Percentiles rank a stretch among this genome's conserved stretches.
Conservation (phyloP, 2,888 invertebrate species). For the Diadegma fenestrale region DNA sequence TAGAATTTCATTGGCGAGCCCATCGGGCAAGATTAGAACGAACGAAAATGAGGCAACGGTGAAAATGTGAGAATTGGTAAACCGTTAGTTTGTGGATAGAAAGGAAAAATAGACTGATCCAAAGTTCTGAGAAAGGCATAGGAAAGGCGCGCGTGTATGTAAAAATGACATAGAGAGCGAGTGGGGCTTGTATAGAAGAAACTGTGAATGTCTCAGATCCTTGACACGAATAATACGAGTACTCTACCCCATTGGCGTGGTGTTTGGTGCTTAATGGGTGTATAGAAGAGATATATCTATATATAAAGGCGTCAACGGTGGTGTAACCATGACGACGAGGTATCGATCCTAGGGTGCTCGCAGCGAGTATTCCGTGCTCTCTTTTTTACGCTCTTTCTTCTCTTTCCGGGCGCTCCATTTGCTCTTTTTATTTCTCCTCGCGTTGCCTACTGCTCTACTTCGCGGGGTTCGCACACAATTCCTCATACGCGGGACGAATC, state of each 20-base stretch:
- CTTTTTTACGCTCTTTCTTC: conserved; percentile 51
- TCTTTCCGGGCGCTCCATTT: conserved; percentile 41
- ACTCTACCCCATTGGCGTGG: conserved; percentile 8
- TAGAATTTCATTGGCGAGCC: background rate
- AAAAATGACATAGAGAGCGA: conserved; percentile 23
- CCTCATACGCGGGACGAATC: background rate
- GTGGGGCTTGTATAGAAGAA: conserved; percentile 17
- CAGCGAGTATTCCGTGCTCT: conserved; percentile 53
- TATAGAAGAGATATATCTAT: background rate
- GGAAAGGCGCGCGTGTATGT: background rate
- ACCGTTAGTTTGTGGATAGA: background rate
- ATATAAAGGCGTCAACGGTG: conserved; percentile 54
- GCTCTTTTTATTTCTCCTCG: conserved; percentile 53
- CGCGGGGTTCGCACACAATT: conserved; percentile 15
- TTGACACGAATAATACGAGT: conserved; percentile 64
- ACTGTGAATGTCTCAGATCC: conserved; percentile 61
- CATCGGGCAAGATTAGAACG: background rate
- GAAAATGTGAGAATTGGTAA: background rate
- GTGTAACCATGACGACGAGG: conserved; percentile 71
- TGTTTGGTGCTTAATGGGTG: conserved; percentile 10
- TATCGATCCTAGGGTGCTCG: conserved; percentile 70
- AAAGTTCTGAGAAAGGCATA: background rate
- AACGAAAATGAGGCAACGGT: background rate
- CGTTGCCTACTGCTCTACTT: conserved; percentile 52
- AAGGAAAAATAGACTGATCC: background rate